Evolutionary conservation across 2,888 invertebrate species (phyloP).

Genomic region (Spodoptera exigua): DNA sequence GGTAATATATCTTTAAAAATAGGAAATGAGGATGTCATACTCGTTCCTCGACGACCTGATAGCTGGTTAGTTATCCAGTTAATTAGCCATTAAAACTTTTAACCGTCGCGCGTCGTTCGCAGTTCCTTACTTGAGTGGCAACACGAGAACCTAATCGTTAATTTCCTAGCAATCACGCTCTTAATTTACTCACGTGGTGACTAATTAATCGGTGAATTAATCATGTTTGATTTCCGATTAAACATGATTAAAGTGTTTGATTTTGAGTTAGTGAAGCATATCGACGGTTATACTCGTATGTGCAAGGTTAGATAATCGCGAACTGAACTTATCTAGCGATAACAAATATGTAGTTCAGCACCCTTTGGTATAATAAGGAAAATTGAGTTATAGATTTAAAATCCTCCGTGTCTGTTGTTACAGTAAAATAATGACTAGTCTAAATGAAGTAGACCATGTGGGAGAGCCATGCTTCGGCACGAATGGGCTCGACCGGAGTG

Average conservation of each 20-base stretch:
- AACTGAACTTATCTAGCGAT: too few relatives aligned
- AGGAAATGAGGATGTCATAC: slow-evolving; percentile 63
- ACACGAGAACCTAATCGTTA: slow-evolving; percentile 22
- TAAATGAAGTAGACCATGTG: too few relatives aligned
- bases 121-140: slow-evolving; percentile 40
- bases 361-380: too few relatives aligned
- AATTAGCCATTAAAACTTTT: slow-evolving; percentile 78
- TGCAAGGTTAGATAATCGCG: too few relatives aligned
- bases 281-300: too few relatives aligned
- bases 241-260: background rate
- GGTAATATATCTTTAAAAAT: slow-evolving; percentile 61
- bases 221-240: slow-evolving; percentile 1
- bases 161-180: slow-evolving; percentile 37
- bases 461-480: too few relatives aligned
- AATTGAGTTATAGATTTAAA: too few relatives aligned
- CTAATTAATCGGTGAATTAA: slow-evolving; percentile 21
- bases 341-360: too few relatives aligned
- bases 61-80: slow-evolving; percentile 62
- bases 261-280: background rate
- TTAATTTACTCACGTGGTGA: slow-evolving; percentile 15
- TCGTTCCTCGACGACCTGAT: slow-evolving; percentile 51
- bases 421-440: too few relatives aligned
- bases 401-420: too few relatives aligned
- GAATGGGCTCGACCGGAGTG: too few relatives aligned
- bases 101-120: slow-evolving; percentile 53